These are phyloP conservation scores for Ommatoiulus sabulosus DNA, from an alignment of 2,888 invertebrate genomes.

Conservation along the genomic window DNA sequence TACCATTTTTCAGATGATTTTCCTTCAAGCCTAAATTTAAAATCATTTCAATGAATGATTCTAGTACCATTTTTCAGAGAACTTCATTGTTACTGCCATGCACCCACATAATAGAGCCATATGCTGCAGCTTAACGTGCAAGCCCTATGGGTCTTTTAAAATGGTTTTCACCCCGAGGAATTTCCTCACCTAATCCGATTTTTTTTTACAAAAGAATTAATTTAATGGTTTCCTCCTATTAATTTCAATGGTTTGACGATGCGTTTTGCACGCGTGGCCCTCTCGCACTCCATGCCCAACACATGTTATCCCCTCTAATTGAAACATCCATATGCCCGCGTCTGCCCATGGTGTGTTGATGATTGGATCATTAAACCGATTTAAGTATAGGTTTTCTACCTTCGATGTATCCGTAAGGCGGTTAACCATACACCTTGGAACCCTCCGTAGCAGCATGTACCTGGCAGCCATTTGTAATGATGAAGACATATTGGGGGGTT, in stretches of 20 bases:
- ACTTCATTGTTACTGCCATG: not conserved
- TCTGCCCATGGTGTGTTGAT: constrained; percentile 42
- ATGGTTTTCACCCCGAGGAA: not conserved
- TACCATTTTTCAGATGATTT: too few species aligned
- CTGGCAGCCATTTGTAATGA: constrained; percentile 31
- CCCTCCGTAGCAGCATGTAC: not conserved
- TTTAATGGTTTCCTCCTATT: constrained; percentile 41
- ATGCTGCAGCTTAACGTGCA: not conserved
- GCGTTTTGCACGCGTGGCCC: not conserved
- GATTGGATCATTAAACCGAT: constrained; percentile 48
- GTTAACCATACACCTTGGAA: constrained; percentile 44
- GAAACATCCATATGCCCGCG: constrained; percentile 16
- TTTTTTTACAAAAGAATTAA: constrained; percentile 42
- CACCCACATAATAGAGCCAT: not conserved
- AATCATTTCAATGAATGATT: not conserved
- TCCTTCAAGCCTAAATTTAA: not conserved
- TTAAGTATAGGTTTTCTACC: constrained; percentile 46
- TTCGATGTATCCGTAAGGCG: constrained; percentile 47
- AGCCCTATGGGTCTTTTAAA: not conserved
- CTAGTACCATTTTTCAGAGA: not conserved
- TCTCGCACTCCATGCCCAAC: constrained; percentile 5
- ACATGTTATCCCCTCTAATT: constrained; percentile 30
- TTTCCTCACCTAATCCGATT: constrained; percentile 25
- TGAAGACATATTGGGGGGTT: constrained; percentile 27
- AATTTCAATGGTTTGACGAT: constrained; percentile 8